These are phyloP conservation scores for Umimayanthus kanabou DNA, from an alignment of 92 coral and sea anemone species.

Conservation along the genomic window DNA sequence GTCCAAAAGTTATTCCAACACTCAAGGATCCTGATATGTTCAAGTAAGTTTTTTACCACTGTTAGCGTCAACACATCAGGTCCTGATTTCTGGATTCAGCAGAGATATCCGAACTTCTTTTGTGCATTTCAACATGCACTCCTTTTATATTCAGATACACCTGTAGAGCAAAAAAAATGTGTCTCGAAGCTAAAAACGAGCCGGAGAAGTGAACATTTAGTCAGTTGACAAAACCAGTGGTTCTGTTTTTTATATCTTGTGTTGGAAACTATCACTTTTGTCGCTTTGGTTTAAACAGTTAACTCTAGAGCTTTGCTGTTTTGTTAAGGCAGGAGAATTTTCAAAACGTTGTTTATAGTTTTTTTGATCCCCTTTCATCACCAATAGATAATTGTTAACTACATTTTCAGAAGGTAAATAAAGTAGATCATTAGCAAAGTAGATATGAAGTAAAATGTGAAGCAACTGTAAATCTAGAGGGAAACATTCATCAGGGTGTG, in stretches of 20 bases:
- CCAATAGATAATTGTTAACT: not conserved
- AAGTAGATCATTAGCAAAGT: not conserved
- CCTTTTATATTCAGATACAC: not conserved
- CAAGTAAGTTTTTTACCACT: constrained; percentile 55
- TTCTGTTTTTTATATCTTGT: too few relatives aligned
- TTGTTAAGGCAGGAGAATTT: too few relatives aligned
- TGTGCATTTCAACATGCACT: not conserved
- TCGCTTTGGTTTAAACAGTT: not conserved
- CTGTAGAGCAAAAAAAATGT: not conserved
- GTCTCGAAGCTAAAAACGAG: not conserved
- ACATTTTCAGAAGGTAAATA: not conserved
- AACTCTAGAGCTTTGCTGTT: not conserved
- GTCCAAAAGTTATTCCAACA: constrained; percentile 94
- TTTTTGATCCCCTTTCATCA: too few relatives aligned
- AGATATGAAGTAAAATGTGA: not conserved
- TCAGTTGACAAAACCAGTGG: not conserved
- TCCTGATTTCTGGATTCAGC: not conserved
- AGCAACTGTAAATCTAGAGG: not conserved
- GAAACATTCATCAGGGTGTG: too few relatives aligned
- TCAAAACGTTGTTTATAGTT: too few relatives aligned
- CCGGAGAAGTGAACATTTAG: not conserved
- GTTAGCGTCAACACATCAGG: not conserved
- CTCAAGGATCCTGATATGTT: constrained; percentile 90
- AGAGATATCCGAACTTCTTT: not conserved
- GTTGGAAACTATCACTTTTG: not conserved